Base-by-base conservation (phyloP, 1,140 invertebrate genomes). In the Heliconius eleuchia region DNA sequence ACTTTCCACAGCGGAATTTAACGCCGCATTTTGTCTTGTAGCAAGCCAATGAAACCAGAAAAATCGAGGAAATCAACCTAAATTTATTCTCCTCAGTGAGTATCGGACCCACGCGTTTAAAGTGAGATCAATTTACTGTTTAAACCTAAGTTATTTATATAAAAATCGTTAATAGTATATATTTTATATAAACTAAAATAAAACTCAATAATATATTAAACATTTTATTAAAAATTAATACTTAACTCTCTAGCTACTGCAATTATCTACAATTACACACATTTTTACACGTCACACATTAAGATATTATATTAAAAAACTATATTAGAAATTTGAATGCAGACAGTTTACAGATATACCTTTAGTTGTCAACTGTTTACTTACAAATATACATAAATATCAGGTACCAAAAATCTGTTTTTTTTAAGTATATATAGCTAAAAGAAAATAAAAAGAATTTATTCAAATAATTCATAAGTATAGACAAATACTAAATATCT, bases 361-460 rank as follows among this genome's bases (percentile, higher is more conserved):
- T 13, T 27, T 66, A 18, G 60, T 30, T 16, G 27, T 66, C 23
- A 60, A 60, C 8, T 60, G n/a, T 60, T 60, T 60, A 60, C 34
- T 76, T 76, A 60, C 13, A 60, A 60, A 55, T 72, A 70, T 50
- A 71, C 72, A 74, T 79, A 79, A 79, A 79, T 79, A 79, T 79
- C 78, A 79, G 78, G 73, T 79, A 79, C 78, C 60, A 55, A 66
- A 66, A 27, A 30, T 30, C 42, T 46, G 13, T 13, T 16, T 46
- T 16, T 16, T 37, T 16, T 1, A 16, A 4, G 16, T 2, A 46
- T 46, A 13, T 57, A n/a, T 19, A 23, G 2, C 8, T n/a, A 23
- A 57, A 23, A 19, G 7, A 9, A 19, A n/a, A 19, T 34, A 34
- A n/a, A 57, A 19, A 57, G 7, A 37, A 37, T 37, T 37, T 37